Percentiles rank a stretch among this genome's conserved stretches.
Conservation (phyloP, 2,888 invertebrate species). For the Dorcus parallelipipedus region DNA sequence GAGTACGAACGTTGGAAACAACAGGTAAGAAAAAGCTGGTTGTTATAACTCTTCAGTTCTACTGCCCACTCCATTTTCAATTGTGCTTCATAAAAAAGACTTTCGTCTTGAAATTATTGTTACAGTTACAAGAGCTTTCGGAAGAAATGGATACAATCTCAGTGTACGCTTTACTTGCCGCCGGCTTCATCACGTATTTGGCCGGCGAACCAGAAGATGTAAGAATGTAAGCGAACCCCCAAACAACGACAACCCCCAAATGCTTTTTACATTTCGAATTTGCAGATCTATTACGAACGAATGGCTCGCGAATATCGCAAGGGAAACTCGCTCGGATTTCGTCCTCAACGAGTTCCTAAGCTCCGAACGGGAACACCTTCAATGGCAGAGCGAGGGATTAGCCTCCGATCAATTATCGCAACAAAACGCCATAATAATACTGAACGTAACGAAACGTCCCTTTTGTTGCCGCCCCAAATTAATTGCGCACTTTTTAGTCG, state of each 20-base stretch:
- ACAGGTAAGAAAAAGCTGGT: conserved; percentile 53
- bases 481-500: conserved; percentile 31
- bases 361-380: conserved; percentile 72
- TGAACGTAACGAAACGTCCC: conserved; percentile 56
- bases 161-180: conserved; percentile 64
- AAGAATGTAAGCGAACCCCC: conserved; percentile 49
- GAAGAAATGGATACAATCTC: conserved; percentile 62
- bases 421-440: conserved; percentile 78
- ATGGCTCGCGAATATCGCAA: conserved; percentile 37
- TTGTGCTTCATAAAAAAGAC: neutral
- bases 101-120: conserved; percentile 17
- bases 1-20: conserved; percentile 87
- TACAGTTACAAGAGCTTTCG: conserved; percentile 60
- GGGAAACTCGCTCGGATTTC: conserved; percentile 41
- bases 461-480: neutral
- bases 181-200: conserved; percentile 77
- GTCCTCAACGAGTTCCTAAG: conserved; percentile 58
- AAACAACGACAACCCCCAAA: neutral
- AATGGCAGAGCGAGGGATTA: conserved; percentile 84
- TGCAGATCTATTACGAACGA: conserved; percentile 36
- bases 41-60: too few species aligned
- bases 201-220: conserved; percentile 62
- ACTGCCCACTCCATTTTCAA: too few species aligned
- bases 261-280: neutral
- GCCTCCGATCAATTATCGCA: conserved; percentile 74